phyloP scores from a whole-genome alignment of 1,140 invertebrate genomes.

The Archegozetes longisetosus region DNA sequence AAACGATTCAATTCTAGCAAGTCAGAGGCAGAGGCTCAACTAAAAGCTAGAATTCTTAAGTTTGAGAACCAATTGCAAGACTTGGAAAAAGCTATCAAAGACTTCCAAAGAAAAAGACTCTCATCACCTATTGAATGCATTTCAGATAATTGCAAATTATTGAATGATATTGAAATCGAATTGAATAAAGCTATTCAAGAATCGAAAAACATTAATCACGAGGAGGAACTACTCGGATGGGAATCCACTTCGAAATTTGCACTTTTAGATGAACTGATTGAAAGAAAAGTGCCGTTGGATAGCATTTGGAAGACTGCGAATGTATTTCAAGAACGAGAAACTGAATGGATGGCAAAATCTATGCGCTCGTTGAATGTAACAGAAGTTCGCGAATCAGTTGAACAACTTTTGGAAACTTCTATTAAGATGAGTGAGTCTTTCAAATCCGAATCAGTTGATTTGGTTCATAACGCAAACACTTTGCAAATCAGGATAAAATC shows the following conservation, averaged over 20 bases:
- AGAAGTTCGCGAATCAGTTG: not conserved
- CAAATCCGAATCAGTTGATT: not conserved
- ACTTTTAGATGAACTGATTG: not conserved
- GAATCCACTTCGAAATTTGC: not conserved
- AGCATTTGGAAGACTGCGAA: not conserved
- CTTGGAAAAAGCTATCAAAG: not conserved
- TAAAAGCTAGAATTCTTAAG: not conserved
- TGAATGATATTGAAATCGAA: not conserved
- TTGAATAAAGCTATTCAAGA: not conserved
- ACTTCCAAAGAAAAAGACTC: not conserved
- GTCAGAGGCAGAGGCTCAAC: not conserved
- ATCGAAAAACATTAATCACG: not conserved
- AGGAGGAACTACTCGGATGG: not conserved
- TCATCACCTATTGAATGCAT: not conserved
- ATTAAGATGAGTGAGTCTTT: not conserved
- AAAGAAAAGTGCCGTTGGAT: not conserved
- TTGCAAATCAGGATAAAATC: conserved; percentile 60
- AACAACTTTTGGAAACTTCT: not conserved
- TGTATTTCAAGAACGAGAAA: not conserved
- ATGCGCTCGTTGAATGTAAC: not conserved
- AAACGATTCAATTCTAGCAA: not conserved
- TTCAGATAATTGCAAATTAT: not conserved
- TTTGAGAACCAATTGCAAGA: not conserved
- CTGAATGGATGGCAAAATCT: not conserved
- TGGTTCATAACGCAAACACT: not conserved